Evolutionary conservation across 2,797 vertebrate species (phyloP), one percentile per base, ranked within the genome.

Genomic region (Mallotus villosus): DNA sequence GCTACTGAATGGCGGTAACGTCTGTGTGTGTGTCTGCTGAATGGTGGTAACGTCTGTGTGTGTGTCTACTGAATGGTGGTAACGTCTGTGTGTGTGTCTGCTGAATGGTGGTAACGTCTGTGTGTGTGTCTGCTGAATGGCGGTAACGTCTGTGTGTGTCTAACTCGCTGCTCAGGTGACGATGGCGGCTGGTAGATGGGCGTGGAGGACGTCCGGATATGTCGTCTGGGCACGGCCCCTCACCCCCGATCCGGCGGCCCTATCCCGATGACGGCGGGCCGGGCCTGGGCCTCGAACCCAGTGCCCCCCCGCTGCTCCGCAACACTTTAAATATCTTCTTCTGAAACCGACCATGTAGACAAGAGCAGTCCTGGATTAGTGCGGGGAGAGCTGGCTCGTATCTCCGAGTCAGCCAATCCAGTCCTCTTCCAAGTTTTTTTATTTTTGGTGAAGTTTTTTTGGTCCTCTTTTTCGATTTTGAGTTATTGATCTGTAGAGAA

Each of bases 301-400:
- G 67, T 53, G 37, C 78, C 51, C 17, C 16, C 51, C 37, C 73
- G 74, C 78, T 68, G 68, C 69, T 60, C 49, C 68, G 24, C 60
- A 66, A 71, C 34, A 71, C 72, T 65, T 62, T 63, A 68, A 59
- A 53, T 11, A 74, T 59, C 22, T 73, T 75, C 37, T 67, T 73
- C 34, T 75, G 73, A 76, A 79, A 79, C 74, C 21, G 60, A 68
- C 74, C 65, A 63, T 73, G 67, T 78, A 78, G 77, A 73, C 73
- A 76, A 68, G 78, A 74, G 71, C 74, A 76, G 71, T 76, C 78
- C 78, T 79, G 78, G 74, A 76, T 67, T 74, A 71, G 74, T 74
- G 67, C 74, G 70, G 66, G 61, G 68, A 72, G 29, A 72, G 72
- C 29, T 55, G 69, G 74, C 74, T 76, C 49, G 55, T 68, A 49